Evolutionary conservation across 2,888 invertebrate genomes (phyloP), one percentile per base, ranked within the genome.

Genomic region (Nomada fucata): DNA sequence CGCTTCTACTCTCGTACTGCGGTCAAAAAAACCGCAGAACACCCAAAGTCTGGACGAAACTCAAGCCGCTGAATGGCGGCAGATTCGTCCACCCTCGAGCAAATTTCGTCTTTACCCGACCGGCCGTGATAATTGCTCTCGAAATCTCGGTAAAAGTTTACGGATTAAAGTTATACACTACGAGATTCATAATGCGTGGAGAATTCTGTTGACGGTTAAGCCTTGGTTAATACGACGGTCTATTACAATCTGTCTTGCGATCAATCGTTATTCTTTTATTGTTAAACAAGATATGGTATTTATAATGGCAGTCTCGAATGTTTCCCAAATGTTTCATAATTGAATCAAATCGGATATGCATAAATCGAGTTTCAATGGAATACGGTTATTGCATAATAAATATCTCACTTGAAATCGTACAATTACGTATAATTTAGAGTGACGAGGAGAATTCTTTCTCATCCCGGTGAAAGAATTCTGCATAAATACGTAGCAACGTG

Each of bases 21-120:
- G 86, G 87, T 88, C 65, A 52, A 79, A 79, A 79, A 87, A 90
- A 88, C 87, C 89, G 72, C 89, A 87, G 83, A 76, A 84, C 82
- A 79, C 68, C 82, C 79, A 67, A 53, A 26, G 60, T 61, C 55
- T 52, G 36, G 50, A 63, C 60, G 64, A 60, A 55, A 64, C 73
- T 44, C 50, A 60, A 52, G 70, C 53, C 20, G 36, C 53, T 26
- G 52, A 26, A 57, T 11, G 44, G 52, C 63, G 15, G n/a, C 15
- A 20, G 74, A 42, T 72, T 71, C 59, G 44, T 68, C 50, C n/a
- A n/a, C n/a, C 53, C 63, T 23, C 10, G 42, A 36, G 53, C 69
- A 15, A 73, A 84, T 73, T 71, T 76, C 55, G 3, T 53, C 47
- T 26, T 75, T 61, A 60, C 15, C 23, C 10, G 65, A 5, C 26